Base-by-base conservation (phyloP, 2,113 vertebrate genomes). In the Cynopterus brachyotis region DNA sequence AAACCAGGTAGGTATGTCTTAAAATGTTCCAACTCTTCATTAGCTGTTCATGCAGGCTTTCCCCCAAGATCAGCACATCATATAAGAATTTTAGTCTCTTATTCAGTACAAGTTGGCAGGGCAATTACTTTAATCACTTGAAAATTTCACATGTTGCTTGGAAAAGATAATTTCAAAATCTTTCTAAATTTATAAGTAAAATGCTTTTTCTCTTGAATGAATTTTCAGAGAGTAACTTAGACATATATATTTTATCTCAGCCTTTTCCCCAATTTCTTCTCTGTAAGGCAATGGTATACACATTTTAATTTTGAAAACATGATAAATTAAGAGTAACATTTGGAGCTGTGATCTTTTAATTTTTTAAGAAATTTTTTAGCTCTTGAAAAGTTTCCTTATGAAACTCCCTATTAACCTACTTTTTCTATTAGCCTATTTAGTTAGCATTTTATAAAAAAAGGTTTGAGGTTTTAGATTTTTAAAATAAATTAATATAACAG, bases 391-490 rank as follows among this genome's bases (percentile, higher is more conserved):
- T 81, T 94, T 91, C 40, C 22, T 69, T 45, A 57, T 17, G 70
- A 72, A 67, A 84, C 35, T 81, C 92, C 22, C 26, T 90, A 57
- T 67, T 88, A 91, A 64, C 8, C 57, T 76, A 59, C 24, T 78
- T 86, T 12, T 66, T 22, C 24, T 47, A 30, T 76, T 67, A 84
- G 60, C 30, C 30, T 84, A 45, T 2, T 67, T 86, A 37, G 9
- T 69, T 84, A 45, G 35, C 17, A 91, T 70, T 92, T 84, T 76
- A 80, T 66, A 60, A 83, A 69, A 30, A 85, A n/a, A 96, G 19
- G 16, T 47, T 89, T 60, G 3, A 75, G 4, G 3, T 79, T 96
- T 72, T 57, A 59, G 1, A 76, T 57, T 82, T 57, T 64, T 22
- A 57, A 73, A 73, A 45, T 4, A 64, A 92, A 76, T 66, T 85